These are phyloP conservation scores for Equus quagga DNA, from an alignment of 2,113 vertebrate species.

Conservation along the genomic window DNA sequence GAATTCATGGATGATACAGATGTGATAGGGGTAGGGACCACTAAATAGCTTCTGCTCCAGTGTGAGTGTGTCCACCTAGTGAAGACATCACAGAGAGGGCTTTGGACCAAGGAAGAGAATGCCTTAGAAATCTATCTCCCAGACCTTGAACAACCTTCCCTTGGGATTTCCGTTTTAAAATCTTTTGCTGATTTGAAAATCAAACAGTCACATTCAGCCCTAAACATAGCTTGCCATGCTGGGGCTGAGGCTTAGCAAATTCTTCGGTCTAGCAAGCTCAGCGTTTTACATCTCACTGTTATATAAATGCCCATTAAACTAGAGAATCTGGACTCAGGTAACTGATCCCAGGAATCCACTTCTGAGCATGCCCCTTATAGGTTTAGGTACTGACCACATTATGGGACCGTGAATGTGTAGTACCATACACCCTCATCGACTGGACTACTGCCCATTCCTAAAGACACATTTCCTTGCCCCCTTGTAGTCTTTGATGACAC, in stretches of 20 bases:
- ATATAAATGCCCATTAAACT: not conserved
- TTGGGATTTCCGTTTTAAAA: not conserved
- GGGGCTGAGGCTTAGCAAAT: not conserved
- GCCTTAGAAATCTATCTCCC: not conserved
- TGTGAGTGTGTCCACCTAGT: constrained; percentile 94
- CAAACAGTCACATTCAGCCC: not conserved
- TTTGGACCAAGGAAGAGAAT: not conserved
- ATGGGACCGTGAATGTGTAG: not conserved
- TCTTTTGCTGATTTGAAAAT: constrained; percentile 15
- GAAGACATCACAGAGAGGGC: constrained; percentile 34
- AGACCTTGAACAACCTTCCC: not conserved
- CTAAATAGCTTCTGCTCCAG: constrained; percentile 97
- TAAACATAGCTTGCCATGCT: not conserved
- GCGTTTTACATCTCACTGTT: not conserved
- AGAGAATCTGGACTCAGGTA: not conserved
- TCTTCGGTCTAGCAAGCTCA: not conserved
- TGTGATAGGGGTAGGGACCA: constrained; percentile 98
- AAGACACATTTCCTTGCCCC: not conserved
- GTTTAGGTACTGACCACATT: not conserved
- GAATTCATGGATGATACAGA: constrained; percentile 98
- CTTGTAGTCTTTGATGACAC: not conserved
- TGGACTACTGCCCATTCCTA: not conserved
- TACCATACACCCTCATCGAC: too few relatives aligned
- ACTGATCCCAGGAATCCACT: not conserved
- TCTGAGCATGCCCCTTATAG: not conserved